Evolutionary conservation across 2,113 vertebrate species (phyloP).

Genomic region (Triplophysa dalaica): DNA sequence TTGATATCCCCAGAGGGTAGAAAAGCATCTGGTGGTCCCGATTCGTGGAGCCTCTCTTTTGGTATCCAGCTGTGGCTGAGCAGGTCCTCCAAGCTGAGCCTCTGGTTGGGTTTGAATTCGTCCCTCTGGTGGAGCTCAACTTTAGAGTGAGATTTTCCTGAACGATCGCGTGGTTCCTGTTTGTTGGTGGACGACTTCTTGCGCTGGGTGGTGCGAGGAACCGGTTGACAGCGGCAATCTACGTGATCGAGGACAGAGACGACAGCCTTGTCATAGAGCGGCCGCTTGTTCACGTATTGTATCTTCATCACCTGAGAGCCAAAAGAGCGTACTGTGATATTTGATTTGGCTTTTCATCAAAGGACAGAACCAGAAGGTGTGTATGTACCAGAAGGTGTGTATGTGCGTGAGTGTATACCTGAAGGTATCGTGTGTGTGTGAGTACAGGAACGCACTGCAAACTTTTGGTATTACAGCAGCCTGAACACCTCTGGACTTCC

Average conservation of each 20-base stretch:
- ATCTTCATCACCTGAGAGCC: constrained; percentile 88
- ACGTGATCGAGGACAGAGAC: constrained; percentile 92
- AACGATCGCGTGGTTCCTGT: constrained; percentile 43
- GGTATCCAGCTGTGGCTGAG: constrained; percentile 53
- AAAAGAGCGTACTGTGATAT: background rate
- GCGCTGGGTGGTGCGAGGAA: constrained; percentile 55
- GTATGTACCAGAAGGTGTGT: background rate
- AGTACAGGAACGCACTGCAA: constrained; percentile 84
- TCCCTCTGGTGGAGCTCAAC: constrained; percentile 75
- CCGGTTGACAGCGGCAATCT: constrained; percentile 86
- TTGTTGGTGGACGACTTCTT: constrained; percentile 33
- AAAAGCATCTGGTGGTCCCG: background rate
- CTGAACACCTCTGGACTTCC: constrained; percentile 95
- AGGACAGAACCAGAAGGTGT: background rate
- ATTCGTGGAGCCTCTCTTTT: constrained; percentile 29
- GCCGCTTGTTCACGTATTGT: constrained; percentile 81
- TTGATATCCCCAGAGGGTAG: constrained; percentile 5
- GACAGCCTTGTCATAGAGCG: constrained; percentile 81
- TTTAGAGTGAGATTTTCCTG: constrained; percentile 66
- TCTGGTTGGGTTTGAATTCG: constrained; percentile 75
- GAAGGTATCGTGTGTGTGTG: constrained; percentile 81
- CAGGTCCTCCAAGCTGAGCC: constrained; percentile 67
- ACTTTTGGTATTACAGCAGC: constrained; percentile 92
- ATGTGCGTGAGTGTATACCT: constrained; percentile 60
- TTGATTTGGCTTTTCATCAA: too few species aligned